Percentiles rank a stretch among this genome's conserved stretches.
These are phyloP conservation scores for Spodoptera frugiperda DNA, from an alignment of 1,140 invertebrate genomes.

Conservation along the genomic window DNA sequence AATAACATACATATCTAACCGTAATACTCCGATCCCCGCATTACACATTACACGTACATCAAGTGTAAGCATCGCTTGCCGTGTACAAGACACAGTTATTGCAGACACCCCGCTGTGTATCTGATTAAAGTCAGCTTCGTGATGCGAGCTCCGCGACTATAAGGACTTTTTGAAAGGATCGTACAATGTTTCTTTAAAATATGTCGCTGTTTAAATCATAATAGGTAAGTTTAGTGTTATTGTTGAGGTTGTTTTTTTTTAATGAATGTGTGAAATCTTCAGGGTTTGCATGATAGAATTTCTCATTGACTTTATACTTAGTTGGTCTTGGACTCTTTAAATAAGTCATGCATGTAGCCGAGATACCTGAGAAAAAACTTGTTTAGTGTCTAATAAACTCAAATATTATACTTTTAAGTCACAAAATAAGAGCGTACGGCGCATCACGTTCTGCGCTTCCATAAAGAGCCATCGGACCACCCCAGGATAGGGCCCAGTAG, in stretches of 20 bases:
- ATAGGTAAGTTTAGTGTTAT: constrained; percentile 2
- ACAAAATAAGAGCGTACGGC: too few relatives aligned
- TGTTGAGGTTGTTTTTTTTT: neutral
- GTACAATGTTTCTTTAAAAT: constrained; percentile 22
- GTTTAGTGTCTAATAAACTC: too few relatives aligned
- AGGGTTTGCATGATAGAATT: too few relatives aligned
- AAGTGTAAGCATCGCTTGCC: neutral
- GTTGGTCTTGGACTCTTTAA: too few relatives aligned
- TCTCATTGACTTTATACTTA: too few relatives aligned
- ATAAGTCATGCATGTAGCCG: too few relatives aligned
- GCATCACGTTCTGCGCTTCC: too few relatives aligned
- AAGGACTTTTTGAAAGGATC: constrained; percentile 22
- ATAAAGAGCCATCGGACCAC: too few relatives aligned
- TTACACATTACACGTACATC: constrained; percentile 27
- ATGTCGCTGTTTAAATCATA: constrained; percentile 29
- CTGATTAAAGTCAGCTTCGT: constrained; percentile 34
- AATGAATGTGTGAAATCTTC: too few relatives aligned
- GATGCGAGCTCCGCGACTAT: constrained; percentile 34
- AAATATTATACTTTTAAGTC: too few relatives aligned
- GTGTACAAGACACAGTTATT: constrained; percentile 1
- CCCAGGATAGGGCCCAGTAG: too few relatives aligned
- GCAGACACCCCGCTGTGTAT: constrained; percentile 1
- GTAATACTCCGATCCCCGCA: neutral
- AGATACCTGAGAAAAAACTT: too few relatives aligned
- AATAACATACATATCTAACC: constrained; percentile 3